Conservation (phyloP, 2,797 vertebrate genomes). For the Salarias fasciatus region DNA sequence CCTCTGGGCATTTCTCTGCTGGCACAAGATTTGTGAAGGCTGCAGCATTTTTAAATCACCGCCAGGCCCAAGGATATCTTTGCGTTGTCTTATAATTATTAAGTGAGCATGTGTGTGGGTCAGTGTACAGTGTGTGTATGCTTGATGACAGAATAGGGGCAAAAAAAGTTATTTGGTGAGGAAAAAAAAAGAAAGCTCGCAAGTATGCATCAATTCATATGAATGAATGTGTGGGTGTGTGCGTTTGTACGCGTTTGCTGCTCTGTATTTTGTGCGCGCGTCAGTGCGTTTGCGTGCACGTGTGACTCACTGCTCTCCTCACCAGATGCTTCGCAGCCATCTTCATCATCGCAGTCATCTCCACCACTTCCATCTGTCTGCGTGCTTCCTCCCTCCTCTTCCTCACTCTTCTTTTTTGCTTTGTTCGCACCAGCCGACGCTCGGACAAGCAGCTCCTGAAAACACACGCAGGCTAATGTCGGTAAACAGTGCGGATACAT, state of each 20-base stretch:
- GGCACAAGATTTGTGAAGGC: conserved; percentile 51
- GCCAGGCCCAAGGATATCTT: conserved; percentile 26
- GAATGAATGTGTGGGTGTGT: conserved; percentile 20
- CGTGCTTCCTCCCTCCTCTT: conserved; percentile 56
- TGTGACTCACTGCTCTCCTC: conserved; percentile 72
- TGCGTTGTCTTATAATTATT: conserved; percentile 32
- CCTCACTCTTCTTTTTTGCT: conserved; percentile 69
- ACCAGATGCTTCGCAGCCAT: conserved; percentile 88
- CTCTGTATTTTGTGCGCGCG: conserved; percentile 23
- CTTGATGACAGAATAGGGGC: too few species aligned
- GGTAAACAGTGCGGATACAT: background rate
- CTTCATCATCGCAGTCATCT: conserved; percentile 87
- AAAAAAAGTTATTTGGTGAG: too few species aligned
- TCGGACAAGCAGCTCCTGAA: conserved; percentile 81
- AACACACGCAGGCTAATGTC: conserved; percentile 4
- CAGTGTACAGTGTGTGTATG: conserved; percentile 27
- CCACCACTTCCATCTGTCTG: conserved; percentile 68
- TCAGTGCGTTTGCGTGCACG: conserved; percentile 15
- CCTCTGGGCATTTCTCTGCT: conserved; percentile 61
- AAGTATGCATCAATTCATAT: conserved; percentile 23
- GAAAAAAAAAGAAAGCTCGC: too few species aligned
- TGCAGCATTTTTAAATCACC: conserved; percentile 48
- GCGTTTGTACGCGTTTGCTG: conserved; percentile 3
- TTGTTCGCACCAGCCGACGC: conserved; percentile 67
- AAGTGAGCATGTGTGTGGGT: conserved; percentile 10